Base-by-base conservation (phyloP, 2,113 vertebrate species). In the Megaceryle maxima region DNA sequence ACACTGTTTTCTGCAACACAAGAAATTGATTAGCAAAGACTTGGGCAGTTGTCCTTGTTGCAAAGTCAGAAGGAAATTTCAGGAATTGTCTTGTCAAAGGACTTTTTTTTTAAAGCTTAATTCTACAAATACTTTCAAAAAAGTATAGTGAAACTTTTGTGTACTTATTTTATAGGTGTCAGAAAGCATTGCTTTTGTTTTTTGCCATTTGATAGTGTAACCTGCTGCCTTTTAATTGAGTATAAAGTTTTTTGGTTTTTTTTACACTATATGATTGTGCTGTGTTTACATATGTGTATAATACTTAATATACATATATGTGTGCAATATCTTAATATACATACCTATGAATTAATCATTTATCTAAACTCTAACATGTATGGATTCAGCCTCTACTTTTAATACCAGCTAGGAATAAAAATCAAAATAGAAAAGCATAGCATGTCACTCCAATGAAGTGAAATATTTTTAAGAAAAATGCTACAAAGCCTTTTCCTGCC, bases 31-130 rank as follows among this genome's bases (percentile, higher is more conserved):
- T 82, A 88, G 50, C 21, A 88, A 69, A 89, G 88, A 87, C 82
- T 73, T 53, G 75, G 93, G 91, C 92, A 66, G 59, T 62, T 87
- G 87, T 92, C 92, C 95, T 92, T 95, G 81, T 60, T 72, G 31
- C 64, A 91, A 94, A 92, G 87, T 90, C 86, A 95, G 67, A 87
- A 79, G 31, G 39, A 73, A 29, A 48, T 94, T 84, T 91, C 78
- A 82, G 48, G 67, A 91, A 64, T 85, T 43, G 6, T 64, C 19
- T 51, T 81, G 60, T 57, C 76, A 86, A 64, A 87, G 69, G 46
- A 64, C 12, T 2, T 55, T 66, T 82, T 33, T 63, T 79, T 66
- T 31, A 85, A 85, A 87, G 19, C 76, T 87, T 74, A 86, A 75
- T 74, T 90, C 75, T 31, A 31, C 20, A 77, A 46, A 37, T 39